Percentiles rank a stretch among this genome's conserved stretches.
These are phyloP conservation scores for Galleria mellonella DNA, from an alignment of 1,140 invertebrate genomes.

Conservation along the genomic window DNA sequence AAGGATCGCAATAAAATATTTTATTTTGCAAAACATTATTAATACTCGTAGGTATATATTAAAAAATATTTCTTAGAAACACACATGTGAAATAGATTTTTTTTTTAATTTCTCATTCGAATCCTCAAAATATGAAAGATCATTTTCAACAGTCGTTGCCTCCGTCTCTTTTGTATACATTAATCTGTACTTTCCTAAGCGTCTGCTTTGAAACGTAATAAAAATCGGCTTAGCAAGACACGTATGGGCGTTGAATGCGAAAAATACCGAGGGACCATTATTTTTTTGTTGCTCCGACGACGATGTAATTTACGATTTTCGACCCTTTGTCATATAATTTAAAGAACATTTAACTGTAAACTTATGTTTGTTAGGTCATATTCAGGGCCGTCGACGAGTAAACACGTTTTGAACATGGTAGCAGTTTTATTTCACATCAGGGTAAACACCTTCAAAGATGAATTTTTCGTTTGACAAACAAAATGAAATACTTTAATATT, in stretches of 20 bases:
- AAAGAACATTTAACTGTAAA: constrained; percentile 13
- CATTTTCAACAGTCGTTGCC: constrained; percentile 15
- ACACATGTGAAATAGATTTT: no score
- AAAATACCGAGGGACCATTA: constrained; percentile 17
- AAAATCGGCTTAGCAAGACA: constrained; percentile 43
- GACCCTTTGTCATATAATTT: neutral
- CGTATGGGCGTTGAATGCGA: constrained; percentile 27
- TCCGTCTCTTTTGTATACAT: constrained; percentile 22
- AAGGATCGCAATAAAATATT: no score
- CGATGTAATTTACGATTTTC: neutral
- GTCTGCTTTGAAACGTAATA: constrained; percentile 46
- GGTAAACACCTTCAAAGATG: constrained; percentile 36
- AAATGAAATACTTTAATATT: constrained; percentile 34
- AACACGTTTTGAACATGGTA: constrained; percentile 33
- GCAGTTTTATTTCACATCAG: constrained; percentile 38
- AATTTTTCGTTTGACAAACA: constrained; percentile 33
- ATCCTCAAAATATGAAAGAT: constrained; percentile 1
- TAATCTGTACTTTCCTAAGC: constrained; percentile 33
- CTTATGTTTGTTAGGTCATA: constrained; percentile 20
- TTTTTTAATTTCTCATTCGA: neutral
- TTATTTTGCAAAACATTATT: no score
- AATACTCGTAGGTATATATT: no score
- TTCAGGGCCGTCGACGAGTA: constrained; percentile 23
- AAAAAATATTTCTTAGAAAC: no score
- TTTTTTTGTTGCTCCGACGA: constrained; percentile 12